Percentiles rank a stretch among this genome's conserved stretches.
These are phyloP conservation scores for Urocynchramus pylzowi DNA, from an alignment of 2,113 vertebrate species.

Conservation along the genomic window DNA sequence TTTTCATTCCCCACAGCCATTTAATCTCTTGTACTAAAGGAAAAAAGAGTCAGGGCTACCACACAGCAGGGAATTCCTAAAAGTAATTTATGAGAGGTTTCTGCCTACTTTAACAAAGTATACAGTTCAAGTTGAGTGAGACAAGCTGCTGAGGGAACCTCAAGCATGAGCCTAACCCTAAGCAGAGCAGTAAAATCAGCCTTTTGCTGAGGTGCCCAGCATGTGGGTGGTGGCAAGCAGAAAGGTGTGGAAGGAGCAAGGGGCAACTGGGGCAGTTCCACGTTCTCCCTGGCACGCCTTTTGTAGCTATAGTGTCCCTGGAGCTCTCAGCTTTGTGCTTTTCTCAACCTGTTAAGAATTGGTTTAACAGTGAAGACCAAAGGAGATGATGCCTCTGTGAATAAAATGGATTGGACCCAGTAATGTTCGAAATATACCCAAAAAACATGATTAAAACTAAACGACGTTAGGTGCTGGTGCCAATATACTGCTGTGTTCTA, in stretches of 20 bases:
- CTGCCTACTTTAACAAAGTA: background rate
- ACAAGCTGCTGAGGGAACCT: background rate
- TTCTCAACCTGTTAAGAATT: background rate
- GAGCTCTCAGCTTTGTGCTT: background rate
- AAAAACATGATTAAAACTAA: background rate
- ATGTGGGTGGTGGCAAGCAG: accelerated
- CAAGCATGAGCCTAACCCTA: background rate
- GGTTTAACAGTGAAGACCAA: background rate
- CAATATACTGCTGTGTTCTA: background rate
- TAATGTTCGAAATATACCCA: no score
- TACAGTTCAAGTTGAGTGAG: background rate
- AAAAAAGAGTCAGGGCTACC: background rate
- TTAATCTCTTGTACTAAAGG: background rate
- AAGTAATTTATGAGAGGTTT: background rate
- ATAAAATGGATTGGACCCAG: background rate
- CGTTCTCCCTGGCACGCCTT: accelerated
- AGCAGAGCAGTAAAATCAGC: background rate
- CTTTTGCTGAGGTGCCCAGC: background rate
- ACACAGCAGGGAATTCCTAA: background rate
- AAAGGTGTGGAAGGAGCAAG: background rate
- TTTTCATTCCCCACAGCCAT: background rate
- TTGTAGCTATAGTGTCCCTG: no score
- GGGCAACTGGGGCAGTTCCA: no score
- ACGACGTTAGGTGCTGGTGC: accelerated
- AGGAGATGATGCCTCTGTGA: background rate